These are phyloP conservation scores for Cyprinus carpio DNA, from an alignment of 2,113 vertebrate genomes.

Conservation along the genomic window DNA sequence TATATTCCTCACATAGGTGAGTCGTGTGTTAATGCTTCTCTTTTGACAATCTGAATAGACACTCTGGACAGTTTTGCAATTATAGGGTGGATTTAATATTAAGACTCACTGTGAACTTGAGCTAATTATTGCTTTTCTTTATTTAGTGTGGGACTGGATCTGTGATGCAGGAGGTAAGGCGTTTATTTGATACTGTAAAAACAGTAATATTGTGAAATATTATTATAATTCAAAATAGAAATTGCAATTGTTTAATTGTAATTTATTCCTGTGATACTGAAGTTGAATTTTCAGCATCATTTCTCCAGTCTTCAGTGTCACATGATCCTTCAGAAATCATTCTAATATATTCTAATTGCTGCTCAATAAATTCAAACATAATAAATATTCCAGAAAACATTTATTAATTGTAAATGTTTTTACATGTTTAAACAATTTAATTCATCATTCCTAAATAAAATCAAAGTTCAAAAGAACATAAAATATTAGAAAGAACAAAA, in stretches of 20 bases:
- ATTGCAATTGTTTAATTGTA: no score
- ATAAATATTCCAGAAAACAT: no score
- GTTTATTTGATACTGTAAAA: neutral
- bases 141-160: conserved; percentile 80
- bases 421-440: no score
- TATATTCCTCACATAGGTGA: conserved; percentile 76
- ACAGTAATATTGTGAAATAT: no score
- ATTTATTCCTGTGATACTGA: neutral
- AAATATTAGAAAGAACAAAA: no score
- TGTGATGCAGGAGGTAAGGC: conserved; percentile 71
- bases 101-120: neutral
- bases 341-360: neutral
- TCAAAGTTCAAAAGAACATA: no score
- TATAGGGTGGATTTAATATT: neutral
- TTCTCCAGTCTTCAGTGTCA: neutral
- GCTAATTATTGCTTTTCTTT: neutral
- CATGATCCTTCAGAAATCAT: neutral
- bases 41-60: neutral
- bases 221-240: no score
- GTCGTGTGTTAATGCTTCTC: neutral
- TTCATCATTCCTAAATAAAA: no score
- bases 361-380: no score
- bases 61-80: neutral
- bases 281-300: neutral
- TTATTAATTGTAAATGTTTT: no score